Base-by-base conservation (phyloP, 2,113 vertebrate species). In the Emydocephalus ijimae region DNA sequence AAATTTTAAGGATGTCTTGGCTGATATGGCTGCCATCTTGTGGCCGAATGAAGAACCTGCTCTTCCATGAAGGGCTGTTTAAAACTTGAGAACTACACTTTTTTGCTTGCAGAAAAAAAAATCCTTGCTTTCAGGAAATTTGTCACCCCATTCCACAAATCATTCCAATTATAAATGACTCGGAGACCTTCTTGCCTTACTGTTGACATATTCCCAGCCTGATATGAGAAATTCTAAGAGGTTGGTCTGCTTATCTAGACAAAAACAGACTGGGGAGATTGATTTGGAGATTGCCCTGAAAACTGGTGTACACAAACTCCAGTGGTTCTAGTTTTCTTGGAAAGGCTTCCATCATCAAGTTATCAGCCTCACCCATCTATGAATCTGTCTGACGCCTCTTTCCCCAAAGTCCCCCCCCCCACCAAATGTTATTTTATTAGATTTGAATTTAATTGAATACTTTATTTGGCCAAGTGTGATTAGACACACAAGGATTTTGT, bases 1-100 rank as follows among this genome's bases (percentile, higher is more conserved):
- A 48, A n/a, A 43, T 29, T 54, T 88, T 23, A 50, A 29, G 39
- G 64, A 10, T 11, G 3, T 50, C 14, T 43, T 29, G 81, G 50
- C 45, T 64, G 48, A 43, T 57, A 64, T 15, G 92, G 20, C 89
- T 90, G 92, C 92, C 92, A 90, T 64, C 92, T 29, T 90, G 88
- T 90, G 92, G 92, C 23, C 34, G 9, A 2, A 34, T 39, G 56
- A 11, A 24, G 69, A 48, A 48, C 20, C 55, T 69, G 54, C 26
- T 56, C 23, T 89, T 69, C 43, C 59, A 48, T 7, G 18, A 48
- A 43, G 23, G 61, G 6, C 39, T 48, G 24, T 9, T 45, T 26
- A n/a, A 5, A 45, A 88, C 21, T 50, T 4, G 81, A 18, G 15
- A 29, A 12, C 39, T 24, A n/a, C 5, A n/a, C 5, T 8, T n/a